Evolutionary conservation across 2,797 vertebrate genomes (phyloP), one percentile per base, ranked within the genome.

Genomic region (Tenualosa ilisha): DNA sequence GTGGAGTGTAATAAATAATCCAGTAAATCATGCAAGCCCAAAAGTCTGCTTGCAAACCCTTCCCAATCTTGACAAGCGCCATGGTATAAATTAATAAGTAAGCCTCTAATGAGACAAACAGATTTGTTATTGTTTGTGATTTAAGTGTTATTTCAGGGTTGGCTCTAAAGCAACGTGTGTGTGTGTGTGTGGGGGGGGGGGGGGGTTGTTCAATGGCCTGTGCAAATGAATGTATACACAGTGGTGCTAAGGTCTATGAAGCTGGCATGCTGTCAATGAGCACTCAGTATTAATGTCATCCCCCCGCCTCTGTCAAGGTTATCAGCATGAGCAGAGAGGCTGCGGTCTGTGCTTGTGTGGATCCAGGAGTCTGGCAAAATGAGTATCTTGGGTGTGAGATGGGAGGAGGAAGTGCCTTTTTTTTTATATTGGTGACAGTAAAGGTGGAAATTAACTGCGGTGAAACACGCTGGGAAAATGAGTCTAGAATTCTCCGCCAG

Each of bases 401-500:
- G 72, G 63, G 63, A 83, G 87, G 86, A 51, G 37, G 63, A 63
- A 17, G 84, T 15, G 65, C 13, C n/a, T 15, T 0, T 13, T 72
- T 37, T 79, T 86, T 92, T 90, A 92, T 88, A 89, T 82, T 87
- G 87, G 84, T 91, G 91, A 91, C 86, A 89, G 86, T 86, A 90
- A 91, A 94, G 90, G 89, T 91, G 89, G 86, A 91, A 93, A 91
- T 93, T 84, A 93, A 92, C 84, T 37, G 87, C 87, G 88, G 91
- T 91, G 85, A 92, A 92, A 92, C 87, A 89, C 82, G 26, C 46
- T 17, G 84, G 88, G 90, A 91, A 93, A 94, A 93, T 90, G 3
- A 90, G 88, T 86, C 50, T 81, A 81, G 87, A 89, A 20, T 89
- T 84, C 84, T 90, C 87, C 83, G 88, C 83, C 81, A 82, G 87